Evolutionary conservation across 2,888 invertebrate species (phyloP), one percentile per base, ranked within the genome.

Genomic region (Encarsia formosa): DNA sequence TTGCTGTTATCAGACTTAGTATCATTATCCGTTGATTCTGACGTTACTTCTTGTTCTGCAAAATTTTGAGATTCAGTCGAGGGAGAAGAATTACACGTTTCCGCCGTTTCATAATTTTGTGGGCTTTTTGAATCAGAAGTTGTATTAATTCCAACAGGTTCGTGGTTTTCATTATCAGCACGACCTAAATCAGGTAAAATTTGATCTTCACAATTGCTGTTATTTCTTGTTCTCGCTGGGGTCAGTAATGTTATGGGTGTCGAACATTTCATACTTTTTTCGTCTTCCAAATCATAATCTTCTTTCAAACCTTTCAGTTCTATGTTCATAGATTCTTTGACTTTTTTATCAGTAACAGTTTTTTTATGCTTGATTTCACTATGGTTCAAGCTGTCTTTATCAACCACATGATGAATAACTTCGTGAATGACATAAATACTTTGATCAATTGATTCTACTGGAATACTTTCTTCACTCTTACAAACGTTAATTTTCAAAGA

Each of bases 401-500:
- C 62, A 20, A 67, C 49, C 23, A 69, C 51, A 24, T 70, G 69
- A 52, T 72, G 67, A 29, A 73, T 63, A 2, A 71, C 45, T 54
- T 71, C 73, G 5, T 60, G 54, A 9, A 73, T 56, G 1, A 71
- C 61, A 2, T 63, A 45, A 9, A 64, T 15, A 9, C 49, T 50
- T 2, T 56, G 43, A 34, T 54, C 51, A 41, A 51, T 29, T 20
- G 43, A 38, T 41, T 51, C 42, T 48, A 42, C 34, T 29, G 29
- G 8, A 9, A 9, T 8, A 15, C 15, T 34, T n/a, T 15, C 34
- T 47, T 51, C 38, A 43, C 32, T 11, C 48, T 13, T 54, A 44
- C 38, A 41, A 42, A 42, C 48, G 42, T 59, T 35, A 22, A 54
- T 51, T n/a, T 13, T 50, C 32, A 15, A n/a, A 45, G 40, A 35